A percentile compares a stretch with the other conserved stretches of the same genome.
phyloP scores from a whole-genome alignment of 2,888 invertebrate genomes.

The Cantharis nigra region DNA sequence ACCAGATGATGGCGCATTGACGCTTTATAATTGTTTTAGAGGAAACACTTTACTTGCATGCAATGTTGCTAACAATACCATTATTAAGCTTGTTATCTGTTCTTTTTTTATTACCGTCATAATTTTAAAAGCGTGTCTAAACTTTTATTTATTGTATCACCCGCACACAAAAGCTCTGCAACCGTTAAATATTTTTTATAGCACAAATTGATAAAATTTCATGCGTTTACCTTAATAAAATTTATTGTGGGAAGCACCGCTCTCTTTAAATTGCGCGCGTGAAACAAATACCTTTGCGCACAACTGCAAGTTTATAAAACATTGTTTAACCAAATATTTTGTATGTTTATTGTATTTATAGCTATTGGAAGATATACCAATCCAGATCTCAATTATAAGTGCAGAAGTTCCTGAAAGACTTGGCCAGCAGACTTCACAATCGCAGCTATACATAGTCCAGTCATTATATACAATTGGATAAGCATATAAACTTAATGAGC shows the following conservation, averaged over 20 bases:
- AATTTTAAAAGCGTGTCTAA: slow-evolving; percentile 6
- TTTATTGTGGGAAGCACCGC: not conserved
- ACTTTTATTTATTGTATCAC: slow-evolving; percentile 2
- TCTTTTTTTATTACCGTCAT: not conserved
- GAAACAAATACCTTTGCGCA: too few relatives aligned
- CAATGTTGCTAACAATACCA: slow-evolving; percentile 8
- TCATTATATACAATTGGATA: too few relatives aligned
- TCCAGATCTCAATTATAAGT: too few relatives aligned
- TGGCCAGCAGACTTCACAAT: too few relatives aligned
- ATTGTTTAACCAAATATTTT: too few relatives aligned
- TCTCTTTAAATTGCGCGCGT: too few relatives aligned
- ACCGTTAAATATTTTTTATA: slow-evolving; percentile 3
- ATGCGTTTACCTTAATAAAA: not conserved
- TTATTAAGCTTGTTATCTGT: slow-evolving; percentile 5
- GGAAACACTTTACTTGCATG: slow-evolving; percentile 9
- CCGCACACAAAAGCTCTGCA: not conserved
- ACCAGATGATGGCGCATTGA: slow-evolving; percentile 42
- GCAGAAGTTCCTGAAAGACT: too few relatives aligned
- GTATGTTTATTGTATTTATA: too few relatives aligned
- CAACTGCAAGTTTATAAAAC: too few relatives aligned
- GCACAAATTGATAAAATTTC: not conserved
- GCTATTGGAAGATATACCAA: too few relatives aligned
- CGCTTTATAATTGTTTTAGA: slow-evolving; percentile 44
- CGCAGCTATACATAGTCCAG: too few relatives aligned
- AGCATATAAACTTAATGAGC: too few relatives aligned